Conservation (phyloP, 2,797 vertebrate species). For the Telmatherina bonti region DNA sequence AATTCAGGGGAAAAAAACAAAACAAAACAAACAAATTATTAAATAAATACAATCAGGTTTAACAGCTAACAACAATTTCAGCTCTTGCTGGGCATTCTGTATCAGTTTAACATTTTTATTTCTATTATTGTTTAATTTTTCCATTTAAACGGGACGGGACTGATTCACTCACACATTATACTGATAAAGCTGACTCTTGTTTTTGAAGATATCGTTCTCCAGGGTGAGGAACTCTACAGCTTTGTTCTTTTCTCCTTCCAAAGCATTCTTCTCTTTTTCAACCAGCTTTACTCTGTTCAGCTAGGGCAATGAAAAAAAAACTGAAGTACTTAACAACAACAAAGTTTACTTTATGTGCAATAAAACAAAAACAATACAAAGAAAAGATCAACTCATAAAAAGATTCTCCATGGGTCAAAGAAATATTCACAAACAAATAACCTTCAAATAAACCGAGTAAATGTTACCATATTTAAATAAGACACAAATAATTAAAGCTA, state of each 20-base stretch:
- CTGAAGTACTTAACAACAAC: conserved; percentile 25
- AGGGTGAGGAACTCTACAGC: conserved; percentile 93
- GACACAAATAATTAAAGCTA: conserved; percentile 19
- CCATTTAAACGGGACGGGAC: conserved; percentile 5
- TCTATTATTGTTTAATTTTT: conserved; percentile 19
- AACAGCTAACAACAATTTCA: not conserved
- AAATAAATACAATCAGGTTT: not conserved
- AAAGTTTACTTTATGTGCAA: not conserved
- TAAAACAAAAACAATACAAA: not conserved
- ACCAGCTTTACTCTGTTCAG: conserved; percentile 96
- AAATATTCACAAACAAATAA: conserved; percentile 18
- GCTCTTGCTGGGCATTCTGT: not conserved
- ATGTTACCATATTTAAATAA: too few relatives aligned
- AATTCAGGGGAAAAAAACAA: not conserved
- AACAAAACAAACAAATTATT: not conserved
- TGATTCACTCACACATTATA: conserved; percentile 91
- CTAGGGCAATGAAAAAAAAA: conserved; percentile 75
- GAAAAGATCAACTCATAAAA: not conserved
- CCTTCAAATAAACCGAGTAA: not conserved
- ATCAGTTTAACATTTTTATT: not conserved
- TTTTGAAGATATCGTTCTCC: conserved; percentile 94
- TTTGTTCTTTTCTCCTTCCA: conserved; percentile 94
- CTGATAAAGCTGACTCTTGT: conserved; percentile 91
- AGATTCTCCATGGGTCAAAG: not conserved
- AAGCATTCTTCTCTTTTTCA: conserved; percentile 95